Base-by-base conservation (phyloP, 2,113 vertebrate species). In the Labeo rohita region DNA sequence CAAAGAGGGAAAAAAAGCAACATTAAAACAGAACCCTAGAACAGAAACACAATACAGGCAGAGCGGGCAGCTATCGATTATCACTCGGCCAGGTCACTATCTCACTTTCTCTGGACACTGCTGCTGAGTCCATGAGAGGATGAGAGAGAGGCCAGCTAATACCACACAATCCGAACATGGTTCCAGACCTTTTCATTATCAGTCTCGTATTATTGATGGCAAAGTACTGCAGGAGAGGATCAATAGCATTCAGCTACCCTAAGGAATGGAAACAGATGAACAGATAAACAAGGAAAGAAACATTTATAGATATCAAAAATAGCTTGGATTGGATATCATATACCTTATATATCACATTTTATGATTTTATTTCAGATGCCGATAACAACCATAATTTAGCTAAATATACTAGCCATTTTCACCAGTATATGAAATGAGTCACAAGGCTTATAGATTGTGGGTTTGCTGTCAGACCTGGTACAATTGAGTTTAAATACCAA, bases 11-110 rank as follows among this genome's bases (percentile, higher is more conserved):
- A 90, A 23, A 54, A 87, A 89, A 91, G 90, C 87, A 90, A 95
- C 95, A 95, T 95, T 95, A 94, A 94, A 95, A 94, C 92, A 95
- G 92, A 94, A 94, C 92, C 92, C 90, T 85, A 92, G 93, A 95
- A 94, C 93, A 92, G 94, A 92, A 94, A 94, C 91, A 89, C 75
- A 89, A 95, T 93, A 93, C 93, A 86, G 86, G 92, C 89, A 87
- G 90, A 93, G 93, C 90, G 88, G 91, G 90, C 89, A 90, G 89
- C 87, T 90, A 96, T 95, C 86, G 95, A 95, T 96, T 96, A 95
- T 95, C 94, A 95, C 95, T 96, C 94, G 93, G 87, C 90, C 61
- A 84, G 94, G 93, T 95, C 93, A 93, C 93, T 95, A 93, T 91
- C 92, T 92, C 85, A 34, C 89, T 88, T 87, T 84, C 86, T 89